These are phyloP conservation scores for Gallinago nigripennis DNA, from an alignment of 2,797 vertebrate genomes.

Conservation along the genomic window DNA sequence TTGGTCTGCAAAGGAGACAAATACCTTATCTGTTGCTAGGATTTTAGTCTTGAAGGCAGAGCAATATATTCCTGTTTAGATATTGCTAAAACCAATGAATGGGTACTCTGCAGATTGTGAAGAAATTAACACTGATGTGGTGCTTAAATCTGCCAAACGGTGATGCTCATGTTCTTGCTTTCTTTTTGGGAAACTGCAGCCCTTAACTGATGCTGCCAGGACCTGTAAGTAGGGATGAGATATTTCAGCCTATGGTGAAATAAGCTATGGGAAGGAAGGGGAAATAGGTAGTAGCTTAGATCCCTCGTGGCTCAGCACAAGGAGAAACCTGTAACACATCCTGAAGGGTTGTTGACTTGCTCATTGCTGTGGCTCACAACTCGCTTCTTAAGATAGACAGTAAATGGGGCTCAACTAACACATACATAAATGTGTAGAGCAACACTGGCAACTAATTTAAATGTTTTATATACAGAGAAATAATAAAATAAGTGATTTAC, in stretches of 20 bases:
- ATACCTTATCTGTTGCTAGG: not conserved
- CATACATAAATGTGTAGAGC: not conserved
- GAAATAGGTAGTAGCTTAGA: not conserved
- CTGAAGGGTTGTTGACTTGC: not conserved
- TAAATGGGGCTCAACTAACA: not conserved
- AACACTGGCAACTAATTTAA: not conserved
- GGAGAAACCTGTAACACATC: not conserved
- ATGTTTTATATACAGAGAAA: not conserved
- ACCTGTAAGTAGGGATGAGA: not conserved
- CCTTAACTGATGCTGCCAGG: not conserved
- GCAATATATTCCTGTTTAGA: not conserved
- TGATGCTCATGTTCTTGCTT: not conserved
- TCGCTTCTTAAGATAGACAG: accelerated
- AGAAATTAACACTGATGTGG: not conserved
- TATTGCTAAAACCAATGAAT: not conserved
- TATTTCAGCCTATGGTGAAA: not conserved
- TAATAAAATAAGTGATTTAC: not conserved
- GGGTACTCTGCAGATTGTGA: not conserved
- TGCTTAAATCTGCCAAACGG: not conserved
- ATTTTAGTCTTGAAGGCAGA: not conserved
- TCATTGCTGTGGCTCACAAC: not conserved
- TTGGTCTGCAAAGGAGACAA: not conserved
- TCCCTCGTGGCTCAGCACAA: not conserved
- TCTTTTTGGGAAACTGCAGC: not conserved
- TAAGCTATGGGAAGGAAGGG: not conserved